Evolutionary conservation across 2,113 vertebrate species (phyloP).

Genomic region (Prionailurus viverrinus): DNA sequence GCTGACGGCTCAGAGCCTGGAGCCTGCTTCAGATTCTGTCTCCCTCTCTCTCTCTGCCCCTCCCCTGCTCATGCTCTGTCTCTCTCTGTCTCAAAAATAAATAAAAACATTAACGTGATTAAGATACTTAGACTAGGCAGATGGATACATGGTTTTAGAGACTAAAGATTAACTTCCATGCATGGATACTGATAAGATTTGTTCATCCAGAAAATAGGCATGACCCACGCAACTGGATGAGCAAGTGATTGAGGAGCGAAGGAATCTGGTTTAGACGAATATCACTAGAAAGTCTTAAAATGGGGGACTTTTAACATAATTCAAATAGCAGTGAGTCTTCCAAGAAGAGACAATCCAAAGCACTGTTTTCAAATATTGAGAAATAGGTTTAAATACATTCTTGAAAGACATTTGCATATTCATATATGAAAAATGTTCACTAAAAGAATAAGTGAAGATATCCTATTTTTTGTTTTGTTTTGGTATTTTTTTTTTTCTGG

Average conservation of each 20-base stretch:
- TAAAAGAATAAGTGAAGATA: background rate
- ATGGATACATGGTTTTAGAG: background rate
- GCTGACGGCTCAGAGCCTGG: too few relatives aligned
- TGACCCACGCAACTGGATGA: background rate
- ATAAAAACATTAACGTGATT: background rate
- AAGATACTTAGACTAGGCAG: background rate
- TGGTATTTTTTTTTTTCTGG: background rate
- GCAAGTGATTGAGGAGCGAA: background rate
- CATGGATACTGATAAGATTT: background rate
- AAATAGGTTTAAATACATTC: conserved; percentile 23
- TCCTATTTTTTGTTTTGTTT: too few relatives aligned
- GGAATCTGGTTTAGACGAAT: background rate
- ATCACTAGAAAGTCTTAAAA: background rate
- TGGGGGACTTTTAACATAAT: background rate
- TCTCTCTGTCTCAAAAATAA: too few relatives aligned
- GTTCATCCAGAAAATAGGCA: background rate
- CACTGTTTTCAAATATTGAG: background rate
- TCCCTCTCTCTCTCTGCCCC: too few relatives aligned
- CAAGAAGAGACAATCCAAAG: background rate
- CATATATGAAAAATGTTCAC: background rate
- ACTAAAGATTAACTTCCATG: background rate
- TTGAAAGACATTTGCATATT: background rate
- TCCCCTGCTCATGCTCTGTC: too few relatives aligned
- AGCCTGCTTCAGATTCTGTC: too few relatives aligned
- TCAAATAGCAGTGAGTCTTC: background rate